These are phyloP conservation scores for Thamnophis elegans DNA, from an alignment of 2,797 vertebrate genomes.

Conservation along the genomic window DNA sequence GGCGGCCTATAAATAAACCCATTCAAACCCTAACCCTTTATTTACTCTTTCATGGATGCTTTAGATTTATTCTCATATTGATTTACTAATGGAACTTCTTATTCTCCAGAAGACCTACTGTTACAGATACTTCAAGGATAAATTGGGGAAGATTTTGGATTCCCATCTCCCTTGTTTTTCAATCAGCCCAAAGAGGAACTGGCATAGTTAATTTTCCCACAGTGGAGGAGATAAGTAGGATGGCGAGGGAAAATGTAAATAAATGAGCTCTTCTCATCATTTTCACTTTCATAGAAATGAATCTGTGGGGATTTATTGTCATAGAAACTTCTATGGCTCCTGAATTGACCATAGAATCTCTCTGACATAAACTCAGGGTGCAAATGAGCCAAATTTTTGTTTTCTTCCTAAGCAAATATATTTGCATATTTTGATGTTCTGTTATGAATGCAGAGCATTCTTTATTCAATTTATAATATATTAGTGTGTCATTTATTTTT, in stretches of 20 bases:
- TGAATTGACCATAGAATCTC: not conserved
- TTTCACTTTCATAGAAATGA: not conserved
- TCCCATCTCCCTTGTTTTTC: not conserved
- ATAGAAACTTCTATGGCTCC: not conserved
- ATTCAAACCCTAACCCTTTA: no score
- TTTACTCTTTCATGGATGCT: not conserved
- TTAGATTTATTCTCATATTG: not conserved
- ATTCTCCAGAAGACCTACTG: not conserved
- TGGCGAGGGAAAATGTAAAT: not conserved
- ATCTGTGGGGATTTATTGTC: not conserved
- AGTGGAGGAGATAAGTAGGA: not conserved
- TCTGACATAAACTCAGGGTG: not conserved
- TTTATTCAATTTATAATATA: not conserved
- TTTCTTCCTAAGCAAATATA: not conserved
- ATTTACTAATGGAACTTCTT: not conserved
- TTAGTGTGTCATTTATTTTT: not conserved
- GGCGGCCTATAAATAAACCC: no score
- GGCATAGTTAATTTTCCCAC: not conserved
- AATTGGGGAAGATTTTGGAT: not conserved
- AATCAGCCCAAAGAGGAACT: not conserved
- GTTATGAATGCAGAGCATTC: not conserved
- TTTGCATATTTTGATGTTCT: not conserved
- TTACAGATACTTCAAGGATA: not conserved
- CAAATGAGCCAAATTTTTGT: not conserved
- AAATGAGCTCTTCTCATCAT: not conserved